Percentiles rank a stretch among this genome's conserved stretches.
phyloP scores from a whole-genome alignment of 2,797 vertebrate species.

The Botia kubotai region DNA sequence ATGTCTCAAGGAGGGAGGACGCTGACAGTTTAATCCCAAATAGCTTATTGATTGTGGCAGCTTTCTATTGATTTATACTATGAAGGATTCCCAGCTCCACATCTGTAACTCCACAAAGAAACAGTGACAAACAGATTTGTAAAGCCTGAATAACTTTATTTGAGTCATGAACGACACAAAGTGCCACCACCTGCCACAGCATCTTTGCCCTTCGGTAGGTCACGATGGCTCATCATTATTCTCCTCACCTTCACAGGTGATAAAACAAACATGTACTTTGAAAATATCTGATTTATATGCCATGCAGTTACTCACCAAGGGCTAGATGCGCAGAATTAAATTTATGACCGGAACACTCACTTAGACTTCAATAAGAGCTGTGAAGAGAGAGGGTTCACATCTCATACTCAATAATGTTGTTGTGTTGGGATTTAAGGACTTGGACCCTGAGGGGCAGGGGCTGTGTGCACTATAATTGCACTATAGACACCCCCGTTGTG shows the following conservation, averaged over 20 bases:
- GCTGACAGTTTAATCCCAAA: slow-evolving; percentile 66
- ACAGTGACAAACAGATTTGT: slow-evolving; percentile 57
- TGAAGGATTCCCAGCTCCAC: slow-evolving; percentile 54
- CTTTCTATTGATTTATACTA: slow-evolving; percentile 62
- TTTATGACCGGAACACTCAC: slow-evolving; percentile 75
- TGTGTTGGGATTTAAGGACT: slow-evolving; percentile 44
- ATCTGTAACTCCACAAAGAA: slow-evolving; percentile 48
- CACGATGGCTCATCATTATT: slow-evolving; percentile 52
- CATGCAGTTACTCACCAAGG: slow-evolving; percentile 61
- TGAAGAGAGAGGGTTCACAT: slow-evolving; percentile 70
- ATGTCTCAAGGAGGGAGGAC: slow-evolving; percentile 40
- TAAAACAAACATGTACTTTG: slow-evolving; percentile 49
- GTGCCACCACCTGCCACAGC: slow-evolving; percentile 10
- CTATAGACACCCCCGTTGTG: background rate
- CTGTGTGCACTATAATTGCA: background rate
- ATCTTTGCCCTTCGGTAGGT: slow-evolving; percentile 30
- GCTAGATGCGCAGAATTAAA: slow-evolving; percentile 68
- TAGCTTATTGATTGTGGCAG: slow-evolving; percentile 70
- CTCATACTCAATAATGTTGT: slow-evolving; percentile 68
- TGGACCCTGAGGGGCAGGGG: slow-evolving; percentile 18
- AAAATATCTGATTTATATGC: slow-evolving; percentile 66
- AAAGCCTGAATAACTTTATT: slow-evolving; percentile 61
- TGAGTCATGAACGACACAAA: slow-evolving; percentile 54
- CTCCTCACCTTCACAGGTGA: slow-evolving; percentile 36
- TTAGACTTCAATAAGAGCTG: slow-evolving; percentile 80